Conservation (phyloP, 2,888 invertebrate genomes). For the Cryptus armator region DNA sequence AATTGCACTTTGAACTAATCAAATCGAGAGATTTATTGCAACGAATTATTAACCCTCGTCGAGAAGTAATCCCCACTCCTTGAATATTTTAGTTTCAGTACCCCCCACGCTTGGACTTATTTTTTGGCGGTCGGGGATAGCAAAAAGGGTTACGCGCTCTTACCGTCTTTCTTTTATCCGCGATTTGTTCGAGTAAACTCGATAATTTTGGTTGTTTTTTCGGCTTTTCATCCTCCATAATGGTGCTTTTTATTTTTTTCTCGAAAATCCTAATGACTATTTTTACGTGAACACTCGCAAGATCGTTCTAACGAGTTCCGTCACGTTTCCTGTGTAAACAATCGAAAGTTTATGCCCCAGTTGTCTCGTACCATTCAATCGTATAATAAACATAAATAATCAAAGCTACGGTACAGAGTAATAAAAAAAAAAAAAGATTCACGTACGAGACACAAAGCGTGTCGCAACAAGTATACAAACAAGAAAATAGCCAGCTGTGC, state of each 20-base stretch:
- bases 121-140: constrained; percentile 18
- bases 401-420: neutral
- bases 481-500: constrained; percentile 3
- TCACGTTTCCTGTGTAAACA: neutral
- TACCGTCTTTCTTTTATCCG: constrained; percentile 75
- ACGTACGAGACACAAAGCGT: neutral
- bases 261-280: neutral
- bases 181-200: constrained; percentile 72
- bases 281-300: too few relatives aligned
- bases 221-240: constrained; percentile 55
- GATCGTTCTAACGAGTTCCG: neutral
- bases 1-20: neutral
- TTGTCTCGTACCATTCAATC: neutral
- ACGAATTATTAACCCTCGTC: neutral
- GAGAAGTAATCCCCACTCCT: neutral
- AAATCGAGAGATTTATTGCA: neutral
- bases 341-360: neutral
- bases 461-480: constrained; percentile 34
- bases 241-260: neutral
- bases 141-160: constrained; percentile 31
- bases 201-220: constrained; percentile 74
- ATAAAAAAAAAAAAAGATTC: neutral
- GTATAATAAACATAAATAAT: neutral
- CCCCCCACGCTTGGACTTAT: neutral
- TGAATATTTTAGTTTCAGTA: neutral